Base-by-base conservation (phyloP, 2,113 vertebrate species). In the Aleadryas rufinucha region DNA sequence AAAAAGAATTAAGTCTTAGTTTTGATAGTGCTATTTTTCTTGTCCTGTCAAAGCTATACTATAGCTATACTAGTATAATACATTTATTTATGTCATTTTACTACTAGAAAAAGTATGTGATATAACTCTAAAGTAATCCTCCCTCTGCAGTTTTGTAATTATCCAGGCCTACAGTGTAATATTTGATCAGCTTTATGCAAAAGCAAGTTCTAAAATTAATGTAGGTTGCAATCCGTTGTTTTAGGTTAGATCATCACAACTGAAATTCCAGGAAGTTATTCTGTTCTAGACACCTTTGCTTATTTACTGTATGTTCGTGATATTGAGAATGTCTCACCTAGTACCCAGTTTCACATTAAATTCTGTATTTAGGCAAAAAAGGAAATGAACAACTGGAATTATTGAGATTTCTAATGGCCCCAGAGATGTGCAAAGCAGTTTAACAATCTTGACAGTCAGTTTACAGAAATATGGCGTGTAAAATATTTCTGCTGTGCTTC, bases 161-260 rank as follows among this genome's bases (percentile, higher is more conserved):
- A 60, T 64, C 45, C 49, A 68, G 16, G 18, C 10, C 21, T 53
- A 23, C 16, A 47, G 28, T 63, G 16, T 52, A 54, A 8, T 52
- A 74, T 87, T 93, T 85, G 72, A 71, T 56, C 35, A 56, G 19
- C 45, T 84, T 69, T 81, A 75, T 69, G 30, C n/a, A 71, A 82
- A 84, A 66, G n/a, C 19, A n/a, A n/a, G 10, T 78, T 88, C 42
- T 82, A 45, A 78, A 95, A 79, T 13, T 31, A 75, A 64, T 68
- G 41, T 39, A 39, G 65, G 47, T 49, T 93, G 26, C 39, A 63
- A 18, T 45, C 20, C 9, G 10, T 85, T 69, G 30, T 49, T 68
- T 90, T 68, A 52, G 41, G 28, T 64, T 71, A 60, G 39, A 44
- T 66, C 28, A 37, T 84, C 45, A 33, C 56, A 90, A 31, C 26